Conservation (phyloP, 2,797 vertebrate species). For the Coregonus suidteri region DNA sequence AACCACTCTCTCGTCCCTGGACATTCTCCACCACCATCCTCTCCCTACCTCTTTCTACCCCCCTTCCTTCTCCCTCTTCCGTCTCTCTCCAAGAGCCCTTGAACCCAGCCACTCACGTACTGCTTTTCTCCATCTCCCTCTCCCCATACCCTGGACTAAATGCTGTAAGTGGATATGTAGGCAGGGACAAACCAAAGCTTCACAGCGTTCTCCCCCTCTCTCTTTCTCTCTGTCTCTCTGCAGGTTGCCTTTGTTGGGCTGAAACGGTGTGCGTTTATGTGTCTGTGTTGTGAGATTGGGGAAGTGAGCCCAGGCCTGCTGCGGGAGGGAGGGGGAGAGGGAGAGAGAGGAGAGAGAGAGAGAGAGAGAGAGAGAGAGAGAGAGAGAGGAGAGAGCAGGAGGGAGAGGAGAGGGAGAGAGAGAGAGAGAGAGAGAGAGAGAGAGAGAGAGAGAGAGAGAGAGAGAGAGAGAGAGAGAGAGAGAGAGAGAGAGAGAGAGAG, state of each 20-base stretch:
- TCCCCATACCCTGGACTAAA: not conserved
- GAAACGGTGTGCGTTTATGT: slow-evolving; percentile 38
- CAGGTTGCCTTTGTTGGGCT: slow-evolving; percentile 66
- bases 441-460: not conserved
- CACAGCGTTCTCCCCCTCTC: slow-evolving; percentile 63
- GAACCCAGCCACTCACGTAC: slow-evolving; percentile 5
- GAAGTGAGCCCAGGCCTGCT: slow-evolving; percentile 61
- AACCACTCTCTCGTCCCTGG: not conserved
- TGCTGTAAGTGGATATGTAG: not conserved
- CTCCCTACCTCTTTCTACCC: slow-evolving; percentile 31
- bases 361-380: not conserved
- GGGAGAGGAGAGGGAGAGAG: too few relatives aligned
- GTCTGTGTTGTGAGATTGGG: slow-evolving; percentile 33
- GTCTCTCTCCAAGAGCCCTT: not conserved
- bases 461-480: too few relatives aligned
- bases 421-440: not conserved
- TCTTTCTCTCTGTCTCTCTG: slow-evolving; percentile 39
- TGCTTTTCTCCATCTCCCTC: slow-evolving; percentile 17
- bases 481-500: not conserved
- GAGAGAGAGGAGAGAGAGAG: not conserved
- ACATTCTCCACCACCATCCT: slow-evolving; percentile 14
- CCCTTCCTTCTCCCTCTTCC: not conserved
- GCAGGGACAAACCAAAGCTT: slow-evolving; percentile 52
- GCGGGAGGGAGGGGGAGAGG: slow-evolving; percentile 3
- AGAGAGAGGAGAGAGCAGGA: too few relatives aligned